Evolutionary conservation across 2,888 invertebrate species (phyloP), one percentile per base, ranked within the genome.

Genomic region (Microctonus brassicae): DNA sequence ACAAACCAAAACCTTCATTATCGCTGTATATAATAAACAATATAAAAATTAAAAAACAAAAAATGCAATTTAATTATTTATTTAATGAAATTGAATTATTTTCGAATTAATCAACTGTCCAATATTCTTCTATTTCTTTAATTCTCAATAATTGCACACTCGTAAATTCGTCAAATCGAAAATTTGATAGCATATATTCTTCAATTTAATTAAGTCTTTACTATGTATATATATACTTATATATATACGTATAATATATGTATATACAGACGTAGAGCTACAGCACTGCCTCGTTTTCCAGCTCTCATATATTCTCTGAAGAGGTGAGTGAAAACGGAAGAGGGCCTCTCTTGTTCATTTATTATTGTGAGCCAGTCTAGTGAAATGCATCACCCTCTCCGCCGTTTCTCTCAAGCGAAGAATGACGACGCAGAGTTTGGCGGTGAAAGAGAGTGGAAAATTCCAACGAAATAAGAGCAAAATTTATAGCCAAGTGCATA

Each of bases 141-240:
- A 39, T 63, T 47, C 17, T 63, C 39, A 63, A 47, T 63, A 47
- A 63, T 24, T 13, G 17, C 29, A 9, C n/a, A 5, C n/a, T 29
- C 24, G 24, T 24, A 20, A 29, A 26, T n/a, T 24, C 24, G 29
- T 20, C 24, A 63, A 60, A 60, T 70, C 63, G 36, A 47, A 58
- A 58, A 70, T 65, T 70, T 65, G 64, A 64, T 58, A 65, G 52
- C 42, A 65, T 65, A 70, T 57, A 65, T 70, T 70, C 65, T 58
- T 39, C 11, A 70, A 65, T 70, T 70, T 65, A 70, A 70, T 70
- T 65, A 70, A 70, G 47, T 47, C 58, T 57, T 64, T 29, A 13
- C 29, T 20, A 26, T 36, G 42, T 29, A 29, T 26, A 34, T 26
- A 34, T n/a, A n/a, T n/a, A n/a, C n/a, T n/a, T n/a, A n/a, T n/a